Base-by-base conservation (phyloP, 2,888 invertebrate species). In the Xylota segnis region DNA sequence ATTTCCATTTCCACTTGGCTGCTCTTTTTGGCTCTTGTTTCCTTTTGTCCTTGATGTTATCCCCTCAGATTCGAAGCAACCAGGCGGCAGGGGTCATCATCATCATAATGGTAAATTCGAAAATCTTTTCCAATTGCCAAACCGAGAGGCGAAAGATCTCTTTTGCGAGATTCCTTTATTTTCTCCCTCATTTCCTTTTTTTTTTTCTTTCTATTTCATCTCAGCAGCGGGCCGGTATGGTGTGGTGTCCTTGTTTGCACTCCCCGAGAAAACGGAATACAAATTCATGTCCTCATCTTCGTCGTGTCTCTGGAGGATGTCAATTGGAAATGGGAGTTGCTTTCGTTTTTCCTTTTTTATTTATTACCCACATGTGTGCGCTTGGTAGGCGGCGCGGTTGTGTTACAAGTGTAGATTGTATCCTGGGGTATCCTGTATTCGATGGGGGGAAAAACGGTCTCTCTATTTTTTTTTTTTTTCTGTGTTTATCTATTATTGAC, bases 51-150 rank as follows among this genome's bases (percentile, higher is more conserved):
- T 84, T 84, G 83, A 78, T 77, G 71, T 16, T 68, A n/a, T 59
- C 52, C 58, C 29, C 74, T 45, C 70, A 56, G 18, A 56, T 66
- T 50, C 37, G 16, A 18, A 47, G 18, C 29, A 29, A 68, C 37
- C 50, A 47, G 18, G 47, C 58, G 27, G 40, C 59, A 66, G 79
- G 79, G 78, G 83, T 79, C 84, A 81, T 79, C 75, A 50, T 65
- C 74, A 61, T 84, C 68, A 68, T 82, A 82, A 82, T 77, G 76
- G 76, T 84, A 79, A 79, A 84, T 81, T 71, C 71, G 75, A 84
- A 81, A 84, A 84, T 84, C 84, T 84, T 84, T 84, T 71, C 84
- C 81, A 84, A 84, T 79, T 81, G 84, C 81, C 84, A 78, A 77
- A 63, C 47, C 79, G 32, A 50, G 12, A 71, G 7, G 7, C 3